A percentile compares a stretch with the other conserved stretches of the same genome.
Conservation (phyloP, 2,113 vertebrate genomes). For the Synchiropus splendidus region DNA sequence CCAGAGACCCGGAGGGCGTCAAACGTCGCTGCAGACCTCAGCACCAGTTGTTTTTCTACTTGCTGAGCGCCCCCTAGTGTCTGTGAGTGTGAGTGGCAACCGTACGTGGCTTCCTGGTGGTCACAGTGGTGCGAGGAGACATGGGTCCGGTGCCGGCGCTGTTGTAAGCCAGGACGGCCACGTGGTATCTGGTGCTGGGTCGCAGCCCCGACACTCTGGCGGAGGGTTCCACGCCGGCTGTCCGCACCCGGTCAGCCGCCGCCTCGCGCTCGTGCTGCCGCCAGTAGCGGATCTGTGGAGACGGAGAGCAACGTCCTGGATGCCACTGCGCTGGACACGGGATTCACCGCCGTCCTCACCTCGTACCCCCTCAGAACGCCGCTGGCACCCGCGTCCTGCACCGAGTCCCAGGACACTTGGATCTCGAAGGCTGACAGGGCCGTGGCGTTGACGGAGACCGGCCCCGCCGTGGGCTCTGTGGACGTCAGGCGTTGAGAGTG, state of each 20-base stretch:
- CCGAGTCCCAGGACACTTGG: conserved; percentile 84
- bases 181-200: conserved; percentile 84
- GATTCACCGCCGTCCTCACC: conserved; percentile 54
- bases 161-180: conserved; percentile 89
- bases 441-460: conserved; percentile 74
- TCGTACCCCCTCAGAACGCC: conserved; percentile 88
- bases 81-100: too few relatives aligned
- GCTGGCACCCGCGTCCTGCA: conserved; percentile 68
- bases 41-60: too few relatives aligned
- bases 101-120: conserved; percentile 85
- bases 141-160: conserved; percentile 85
- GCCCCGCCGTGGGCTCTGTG: conserved; percentile 80
- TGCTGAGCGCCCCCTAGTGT: too few relatives aligned
- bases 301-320: neutral
- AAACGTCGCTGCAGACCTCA: too few relatives aligned
- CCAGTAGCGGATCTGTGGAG: conserved; percentile 89
- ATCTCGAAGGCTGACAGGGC: conserved; percentile 82
- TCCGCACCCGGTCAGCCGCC: conserved; percentile 86
- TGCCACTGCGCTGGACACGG: neutral
- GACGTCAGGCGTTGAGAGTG: neutral
- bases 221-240: conserved; percentile 73
- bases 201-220: conserved; percentile 78
- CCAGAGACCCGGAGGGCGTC: too few relatives aligned
- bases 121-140: conserved; percentile 74
- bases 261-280: conserved; percentile 85